A percentile compares a stretch with the other conserved stretches of the same genome.
Evolutionary conservation across 2,113 vertebrate species (phyloP).

Genomic region (Lampris incognitus): DNA sequence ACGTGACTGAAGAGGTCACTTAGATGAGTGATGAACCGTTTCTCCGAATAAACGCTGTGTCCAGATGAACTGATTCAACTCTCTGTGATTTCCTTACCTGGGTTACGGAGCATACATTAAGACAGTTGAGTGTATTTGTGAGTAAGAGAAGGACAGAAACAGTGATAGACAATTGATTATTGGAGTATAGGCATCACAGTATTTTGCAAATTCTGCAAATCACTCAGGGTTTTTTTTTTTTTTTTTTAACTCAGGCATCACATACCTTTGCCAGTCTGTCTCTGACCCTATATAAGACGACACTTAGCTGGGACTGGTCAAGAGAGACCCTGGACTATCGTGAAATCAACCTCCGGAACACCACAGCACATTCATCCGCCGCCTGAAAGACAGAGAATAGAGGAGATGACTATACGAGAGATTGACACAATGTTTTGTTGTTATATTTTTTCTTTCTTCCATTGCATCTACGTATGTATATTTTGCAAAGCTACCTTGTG

Average conservation of each 20-base stretch:
- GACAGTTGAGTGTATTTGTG: neutral
- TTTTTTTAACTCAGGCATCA: neutral
- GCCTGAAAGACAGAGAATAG: neutral
- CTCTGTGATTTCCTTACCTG: too few relatives aligned
- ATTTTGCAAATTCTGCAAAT: neutral
- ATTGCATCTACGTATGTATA: neutral
- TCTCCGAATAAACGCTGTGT: too few relatives aligned
- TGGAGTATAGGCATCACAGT: neutral
- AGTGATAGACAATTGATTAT: neutral
- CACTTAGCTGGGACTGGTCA: neutral
- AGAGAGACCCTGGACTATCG: neutral
- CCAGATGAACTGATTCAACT: too few relatives aligned
- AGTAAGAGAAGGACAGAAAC: neutral
- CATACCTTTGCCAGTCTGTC: neutral
- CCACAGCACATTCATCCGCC: neutral
- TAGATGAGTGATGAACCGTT: too few relatives aligned
- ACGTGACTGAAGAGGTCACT: too few relatives aligned
- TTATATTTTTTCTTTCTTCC: neutral
- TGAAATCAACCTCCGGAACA: neutral
- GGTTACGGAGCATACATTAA: too few relatives aligned
- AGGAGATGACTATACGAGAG: neutral
- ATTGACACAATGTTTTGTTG: neutral
- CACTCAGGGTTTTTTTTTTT: too few relatives aligned
- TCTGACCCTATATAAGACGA: neutral
- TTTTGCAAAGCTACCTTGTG: conserved; percentile 9